Evolutionary conservation across 2,797 vertebrate genomes (phyloP), one percentile per base, ranked within the genome.

Genomic region (Catamblyrhynchus diadema): DNA sequence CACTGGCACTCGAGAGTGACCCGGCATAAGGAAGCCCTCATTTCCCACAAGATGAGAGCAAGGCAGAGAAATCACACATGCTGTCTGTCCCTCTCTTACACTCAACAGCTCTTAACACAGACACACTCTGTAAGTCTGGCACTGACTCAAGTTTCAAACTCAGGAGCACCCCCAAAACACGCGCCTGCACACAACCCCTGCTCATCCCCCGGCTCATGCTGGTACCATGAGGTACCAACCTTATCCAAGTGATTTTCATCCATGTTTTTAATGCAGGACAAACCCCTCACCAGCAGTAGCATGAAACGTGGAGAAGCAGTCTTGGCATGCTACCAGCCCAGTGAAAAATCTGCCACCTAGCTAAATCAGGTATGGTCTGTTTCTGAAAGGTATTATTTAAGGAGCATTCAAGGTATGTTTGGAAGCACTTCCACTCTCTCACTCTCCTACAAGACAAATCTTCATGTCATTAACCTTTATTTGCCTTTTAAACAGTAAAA

Each of bases 401-500:
- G 35, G 27, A 56, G 28, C 44, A 8, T 65, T 60, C 62, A 35
- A 69, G 54, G 53, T 39, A 74, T 1, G 11, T 61, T 51, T 62
- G 62, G 37, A 92, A 39, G 47, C 17, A 69, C 35, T 41, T 81
- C 33, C 9, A 45, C 30, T 39, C 64, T 74, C 57, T 86, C 60
- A 42, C 20, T 24, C 28, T 72, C 57, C 71, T 71, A 47, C 33
- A 72, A 83, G 85, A 84, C 2, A 23, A 59, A 84, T 83, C 81
- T 84, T 88, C 51, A 33, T 80, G 44, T 45, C 53, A 44, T 93
- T 89, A 94, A 93, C 81, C 64, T 95, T 89, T 85, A 91, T 61
- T 83, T 94, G 81, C 71, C 81, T 82, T 87, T 80, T 85, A 67
- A 44, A 80, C 14, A 51, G 81, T 71, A 90, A 93, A 92, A 85